Conservation (phyloP, 2,113 vertebrate species). For the Perccottus glenii region DNA sequence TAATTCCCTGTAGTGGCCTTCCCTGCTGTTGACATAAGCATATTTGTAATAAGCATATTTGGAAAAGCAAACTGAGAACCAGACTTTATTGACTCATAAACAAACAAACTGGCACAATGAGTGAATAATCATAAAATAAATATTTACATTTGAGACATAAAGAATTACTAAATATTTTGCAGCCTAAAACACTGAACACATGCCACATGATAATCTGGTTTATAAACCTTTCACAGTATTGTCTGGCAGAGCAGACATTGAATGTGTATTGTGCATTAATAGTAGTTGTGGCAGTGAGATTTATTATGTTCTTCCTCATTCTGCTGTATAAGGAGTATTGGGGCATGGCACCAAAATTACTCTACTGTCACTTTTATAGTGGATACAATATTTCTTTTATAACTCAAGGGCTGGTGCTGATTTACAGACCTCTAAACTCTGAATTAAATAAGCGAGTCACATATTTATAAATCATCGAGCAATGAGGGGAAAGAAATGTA, state of each 20-base stretch:
- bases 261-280: conserved; percentile 6
- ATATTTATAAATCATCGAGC: conserved; percentile 18
- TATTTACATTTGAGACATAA: background rate
- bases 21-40: background rate
- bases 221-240: too few species aligned
- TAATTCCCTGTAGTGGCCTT: too few species aligned
- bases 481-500: conserved; percentile 1
- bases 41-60: background rate
- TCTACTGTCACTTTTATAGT: conserved; percentile 40
- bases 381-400: conserved; percentile 47
- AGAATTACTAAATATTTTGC: background rate
- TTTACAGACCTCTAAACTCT: conserved; percentile 31
- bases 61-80: background rate
- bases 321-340: background rate
- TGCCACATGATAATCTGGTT: too few species aligned
- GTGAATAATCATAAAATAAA: background rate
- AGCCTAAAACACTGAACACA: background rate
- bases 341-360: conserved; percentile 24
- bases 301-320: conserved; percentile 22
- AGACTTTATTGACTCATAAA: background rate
- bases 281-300: conserved; percentile 13
- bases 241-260: too few species aligned
- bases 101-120: background rate
- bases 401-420: conserved; percentile 26
- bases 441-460: conserved; percentile 31